Conservation (phyloP, 2,113 vertebrate genomes). For the Coturnix japonica region DNA sequence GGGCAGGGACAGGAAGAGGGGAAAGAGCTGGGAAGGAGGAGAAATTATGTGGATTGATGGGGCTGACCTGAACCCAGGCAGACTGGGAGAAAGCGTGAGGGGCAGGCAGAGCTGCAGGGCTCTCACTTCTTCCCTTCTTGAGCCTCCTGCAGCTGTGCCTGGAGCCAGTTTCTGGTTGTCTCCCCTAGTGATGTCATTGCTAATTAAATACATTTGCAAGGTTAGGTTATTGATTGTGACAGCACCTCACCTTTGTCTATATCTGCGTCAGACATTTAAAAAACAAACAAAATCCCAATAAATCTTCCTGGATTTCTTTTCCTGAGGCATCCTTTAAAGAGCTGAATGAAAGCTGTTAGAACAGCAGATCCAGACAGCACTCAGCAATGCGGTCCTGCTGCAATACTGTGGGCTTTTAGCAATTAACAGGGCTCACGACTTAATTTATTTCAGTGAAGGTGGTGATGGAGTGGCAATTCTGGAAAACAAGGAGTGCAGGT, state of each 20-base stretch:
- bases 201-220: slow-evolving; percentile 40
- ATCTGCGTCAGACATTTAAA: not conserved
- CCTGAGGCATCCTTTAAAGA: not conserved
- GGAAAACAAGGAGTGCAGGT: not conserved
- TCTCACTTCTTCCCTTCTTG: not conserved
- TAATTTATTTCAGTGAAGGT: not conserved
- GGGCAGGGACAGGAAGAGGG: not conserved
- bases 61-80: not conserved
- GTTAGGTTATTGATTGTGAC: not conserved
- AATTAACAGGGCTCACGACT: not conserved
- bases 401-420: not conserved
- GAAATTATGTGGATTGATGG: not conserved
- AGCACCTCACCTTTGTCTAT: slow-evolving; percentile 25
- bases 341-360: not conserved
- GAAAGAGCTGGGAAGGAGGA: not conserved
- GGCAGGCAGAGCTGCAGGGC: slow-evolving; percentile 1
- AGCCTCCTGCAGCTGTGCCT: not conserved
- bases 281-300: not conserved
- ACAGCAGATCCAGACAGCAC: not conserved
- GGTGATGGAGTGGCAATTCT: not conserved
- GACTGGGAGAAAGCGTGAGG: not conserved
- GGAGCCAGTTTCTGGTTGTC: slow-evolving; percentile 39
- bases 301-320: not conserved
- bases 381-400: not conserved
- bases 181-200: slow-evolving; percentile 46